Base-by-base conservation (phyloP, 2,888 invertebrate genomes). In the Drosophila kuntzei region DNA sequence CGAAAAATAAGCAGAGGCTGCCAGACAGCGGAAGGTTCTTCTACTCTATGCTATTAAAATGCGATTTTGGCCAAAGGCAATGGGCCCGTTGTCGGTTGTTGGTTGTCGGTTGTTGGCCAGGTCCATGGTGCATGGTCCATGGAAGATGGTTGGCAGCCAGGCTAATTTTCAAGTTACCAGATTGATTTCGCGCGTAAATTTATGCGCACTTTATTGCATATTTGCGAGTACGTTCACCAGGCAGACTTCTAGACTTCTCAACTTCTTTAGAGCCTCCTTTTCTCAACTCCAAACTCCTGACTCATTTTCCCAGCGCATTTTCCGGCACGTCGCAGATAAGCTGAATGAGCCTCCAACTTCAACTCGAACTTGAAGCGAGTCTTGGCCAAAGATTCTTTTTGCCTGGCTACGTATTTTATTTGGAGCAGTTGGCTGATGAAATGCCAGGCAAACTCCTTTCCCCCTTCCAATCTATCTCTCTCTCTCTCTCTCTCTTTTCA, bases 111-210 rank as follows among this genome's bases (percentile, higher is more conserved):
- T 51, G 25, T 32, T 44, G 27, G 46, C 47, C 25, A 27, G 51
- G 4, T 29, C 25, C 9, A 11, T 25, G 22, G 14, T 36, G 8
- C 3, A 27, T 29, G 44, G 22, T 34, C 16, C 9, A 27, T 39
- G 41, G 34, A 27, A 7, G 27, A 22, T 39, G 41, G 22, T 44
- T 36, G 55, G 55, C 37, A 41, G 73, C 57, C 59, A 36, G 69
- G 76, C 75, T 77, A 76, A 79, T 80, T 79, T 80, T 78, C 77
- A 75, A 78, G 71, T 83, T 71, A 71, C 73, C 78, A 89, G 87
- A 89, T 88, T 87, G 83, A 87, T 88, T 88, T 88, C 71, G 74
- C 81, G 83, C 80, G 87, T 84, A 81, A 84, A 77, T 79, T 83
- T 87, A 74, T 81, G 82, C 82, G 87, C 80, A 80, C 84, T 80